phyloP scores from a whole-genome alignment of 2,888 invertebrate genomes.

The Ectemnius continuus region DNA sequence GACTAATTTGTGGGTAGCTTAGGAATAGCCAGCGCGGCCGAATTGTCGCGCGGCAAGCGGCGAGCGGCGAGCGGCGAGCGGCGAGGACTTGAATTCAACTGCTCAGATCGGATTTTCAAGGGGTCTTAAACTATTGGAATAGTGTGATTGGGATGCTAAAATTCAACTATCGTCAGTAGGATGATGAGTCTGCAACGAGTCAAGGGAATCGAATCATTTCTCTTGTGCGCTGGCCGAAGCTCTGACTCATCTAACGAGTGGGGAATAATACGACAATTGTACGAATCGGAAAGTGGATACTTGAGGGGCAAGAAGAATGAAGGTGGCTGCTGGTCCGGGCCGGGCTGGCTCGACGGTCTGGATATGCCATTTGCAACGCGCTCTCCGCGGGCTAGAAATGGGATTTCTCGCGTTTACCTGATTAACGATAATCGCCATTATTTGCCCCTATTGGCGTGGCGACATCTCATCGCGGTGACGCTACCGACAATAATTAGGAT shows the following conservation, averaged over 20 bases:
- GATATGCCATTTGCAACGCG: neutral
- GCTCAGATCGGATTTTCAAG: too few species aligned
- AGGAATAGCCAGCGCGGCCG: too few species aligned
- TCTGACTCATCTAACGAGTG: slow-evolving; percentile 38
- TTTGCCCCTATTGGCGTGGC: neutral
- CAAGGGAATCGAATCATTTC: slow-evolving; percentile 36
- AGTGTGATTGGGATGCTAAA: too few species aligned
- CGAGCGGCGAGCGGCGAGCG: too few species aligned
- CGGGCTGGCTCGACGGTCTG: too few species aligned
- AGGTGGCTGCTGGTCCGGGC: slow-evolving; percentile 14
- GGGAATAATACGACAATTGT: slow-evolving; percentile 34
- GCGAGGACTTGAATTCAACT: too few species aligned
- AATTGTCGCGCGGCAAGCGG: too few species aligned
- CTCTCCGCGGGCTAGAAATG: slow-evolving; percentile 18
- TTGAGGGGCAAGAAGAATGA: slow-evolving; percentile 31
- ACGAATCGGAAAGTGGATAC: slow-evolving; percentile 30
- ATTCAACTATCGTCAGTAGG: too few species aligned
- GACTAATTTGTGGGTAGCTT: too few species aligned
- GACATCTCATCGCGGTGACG: slow-evolving; percentile 19
- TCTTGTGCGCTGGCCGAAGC: slow-evolving; percentile 16
- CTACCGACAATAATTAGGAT: neutral
- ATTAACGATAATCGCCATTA: slow-evolving; percentile 26
- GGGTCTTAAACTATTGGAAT: too few species aligned
- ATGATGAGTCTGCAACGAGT: slow-evolving; percentile 1
- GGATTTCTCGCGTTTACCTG: slow-evolving; percentile 21